Evolutionary conservation across 2,797 vertebrate genomes (phyloP).

Genomic region (Sebastes oblongus): DNA sequence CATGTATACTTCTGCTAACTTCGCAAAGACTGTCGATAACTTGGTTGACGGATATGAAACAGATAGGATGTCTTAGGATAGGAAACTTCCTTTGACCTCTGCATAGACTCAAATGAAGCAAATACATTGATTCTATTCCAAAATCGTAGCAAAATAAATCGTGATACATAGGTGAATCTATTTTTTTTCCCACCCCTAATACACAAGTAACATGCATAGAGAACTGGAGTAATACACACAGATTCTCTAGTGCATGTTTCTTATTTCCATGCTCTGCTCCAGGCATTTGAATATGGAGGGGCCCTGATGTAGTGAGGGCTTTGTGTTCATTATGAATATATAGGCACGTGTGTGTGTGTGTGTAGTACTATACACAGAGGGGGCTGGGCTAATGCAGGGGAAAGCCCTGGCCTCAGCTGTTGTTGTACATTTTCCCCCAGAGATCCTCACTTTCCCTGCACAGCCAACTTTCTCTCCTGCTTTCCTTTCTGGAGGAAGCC

Average conservation of each 20-base stretch:
- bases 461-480: conserved; percentile 32
- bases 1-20: no score
- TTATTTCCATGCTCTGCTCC: conserved; percentile 51
- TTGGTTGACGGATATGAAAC: no score
- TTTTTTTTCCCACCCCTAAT: no score
- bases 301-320: conserved; percentile 59
- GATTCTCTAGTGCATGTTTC: conserved; percentile 35
- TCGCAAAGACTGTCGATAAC: no score
- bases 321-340: conserved; percentile 67
- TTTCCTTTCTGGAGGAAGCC: conserved; percentile 47
- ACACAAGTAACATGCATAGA: not conserved
- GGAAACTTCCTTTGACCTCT: no score
- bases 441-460: conserved; percentile 52
- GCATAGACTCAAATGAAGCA: no score
- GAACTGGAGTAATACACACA: not conserved
- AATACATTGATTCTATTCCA: no score
- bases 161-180: no score
- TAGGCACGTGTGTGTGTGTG: conserved; percentile 37
- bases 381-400: conserved; percentile 55
- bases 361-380: conserved; percentile 54
- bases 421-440: conserved; percentile 58
- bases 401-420: conserved; percentile 77
- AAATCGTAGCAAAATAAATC: no score
- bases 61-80: no score
- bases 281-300: conserved; percentile 60